Conservation (phyloP, 1,140 invertebrate genomes). For the Zeugodacus cucurbitae region DNA sequence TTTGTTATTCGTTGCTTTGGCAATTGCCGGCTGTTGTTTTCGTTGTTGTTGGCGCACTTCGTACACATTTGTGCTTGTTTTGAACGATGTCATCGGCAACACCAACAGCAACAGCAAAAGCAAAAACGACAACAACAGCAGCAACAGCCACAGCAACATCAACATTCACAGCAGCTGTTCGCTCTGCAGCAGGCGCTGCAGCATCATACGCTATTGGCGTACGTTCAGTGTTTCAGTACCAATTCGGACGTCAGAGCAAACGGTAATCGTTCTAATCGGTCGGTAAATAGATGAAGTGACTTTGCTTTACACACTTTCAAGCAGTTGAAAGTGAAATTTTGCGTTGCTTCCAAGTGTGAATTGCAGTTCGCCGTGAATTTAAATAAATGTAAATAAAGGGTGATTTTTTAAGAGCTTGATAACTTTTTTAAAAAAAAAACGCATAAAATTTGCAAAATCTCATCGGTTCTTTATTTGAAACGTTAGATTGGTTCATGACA, state of each 20-base stretch:
- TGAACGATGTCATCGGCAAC: conserved; percentile 12
- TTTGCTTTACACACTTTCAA: not conserved
- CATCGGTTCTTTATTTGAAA: too few relatives aligned
- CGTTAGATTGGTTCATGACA: too few relatives aligned
- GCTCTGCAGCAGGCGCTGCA: not conserved
- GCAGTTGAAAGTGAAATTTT: not conserved
- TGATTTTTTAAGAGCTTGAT: too few relatives aligned
- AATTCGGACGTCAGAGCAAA: conserved; percentile 25
- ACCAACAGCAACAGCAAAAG: not conserved
- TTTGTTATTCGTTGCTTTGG: not conserved
- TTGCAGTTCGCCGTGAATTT: not conserved
- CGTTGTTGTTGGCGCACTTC: not conserved
- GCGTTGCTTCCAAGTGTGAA: not conserved
- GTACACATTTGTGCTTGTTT: not conserved
- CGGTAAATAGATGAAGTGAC: not conserved
- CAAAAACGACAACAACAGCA: not conserved
- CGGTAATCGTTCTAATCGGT: not conserved
- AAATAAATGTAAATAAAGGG: not conserved
- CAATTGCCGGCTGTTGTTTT: not conserved
- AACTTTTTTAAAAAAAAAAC: too few relatives aligned
- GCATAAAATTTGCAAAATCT: too few relatives aligned
- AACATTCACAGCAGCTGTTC: not conserved
- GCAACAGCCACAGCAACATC: not conserved
- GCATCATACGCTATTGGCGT: conserved; percentile 3
- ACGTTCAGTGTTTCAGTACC: conserved; percentile 31